A percentile compares a stretch with the other conserved stretches of the same genome.
Conservation (phyloP, 2,797 vertebrate species). For the Pelochelys cantorii region DNA sequence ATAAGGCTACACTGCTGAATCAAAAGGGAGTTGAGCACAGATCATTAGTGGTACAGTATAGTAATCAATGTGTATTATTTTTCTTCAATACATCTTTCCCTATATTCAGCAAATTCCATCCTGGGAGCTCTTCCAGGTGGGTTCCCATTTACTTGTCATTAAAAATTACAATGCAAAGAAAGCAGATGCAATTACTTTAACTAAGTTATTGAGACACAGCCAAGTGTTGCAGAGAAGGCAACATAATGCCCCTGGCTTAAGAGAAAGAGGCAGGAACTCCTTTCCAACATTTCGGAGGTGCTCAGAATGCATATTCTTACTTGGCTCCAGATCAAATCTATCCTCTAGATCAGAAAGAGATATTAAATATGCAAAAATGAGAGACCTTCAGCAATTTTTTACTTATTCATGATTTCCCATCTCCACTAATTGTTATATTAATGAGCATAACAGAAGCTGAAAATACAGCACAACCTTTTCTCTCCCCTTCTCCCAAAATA, state of each 20-base stretch:
- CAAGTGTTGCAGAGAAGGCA: background rate
- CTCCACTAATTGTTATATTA: background rate
- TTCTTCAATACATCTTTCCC: background rate
- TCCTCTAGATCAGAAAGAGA: background rate
- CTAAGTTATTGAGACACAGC: background rate
- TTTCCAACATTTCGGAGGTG: background rate
- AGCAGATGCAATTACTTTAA: conserved; percentile 4
- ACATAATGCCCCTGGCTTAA: background rate
- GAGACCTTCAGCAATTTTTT: conserved; percentile 17
- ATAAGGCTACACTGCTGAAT: background rate
- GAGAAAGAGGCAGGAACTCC: background rate
- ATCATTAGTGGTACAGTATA: background rate
- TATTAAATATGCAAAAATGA: conserved; percentile 24
- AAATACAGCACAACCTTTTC: background rate
- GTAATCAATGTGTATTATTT: background rate
- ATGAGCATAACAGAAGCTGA: background rate
- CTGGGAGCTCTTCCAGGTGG: background rate
- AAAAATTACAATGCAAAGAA: background rate
- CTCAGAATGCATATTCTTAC: background rate
- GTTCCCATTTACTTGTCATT: background rate
- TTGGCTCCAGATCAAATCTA: conserved; percentile 21
- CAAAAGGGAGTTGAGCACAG: background rate
- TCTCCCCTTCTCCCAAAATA: background rate
- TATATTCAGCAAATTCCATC: background rate
- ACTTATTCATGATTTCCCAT: conserved; percentile 27